Conservation (phyloP, 1,140 invertebrate species). For the Stenopsyche tienmushanensis region DNA sequence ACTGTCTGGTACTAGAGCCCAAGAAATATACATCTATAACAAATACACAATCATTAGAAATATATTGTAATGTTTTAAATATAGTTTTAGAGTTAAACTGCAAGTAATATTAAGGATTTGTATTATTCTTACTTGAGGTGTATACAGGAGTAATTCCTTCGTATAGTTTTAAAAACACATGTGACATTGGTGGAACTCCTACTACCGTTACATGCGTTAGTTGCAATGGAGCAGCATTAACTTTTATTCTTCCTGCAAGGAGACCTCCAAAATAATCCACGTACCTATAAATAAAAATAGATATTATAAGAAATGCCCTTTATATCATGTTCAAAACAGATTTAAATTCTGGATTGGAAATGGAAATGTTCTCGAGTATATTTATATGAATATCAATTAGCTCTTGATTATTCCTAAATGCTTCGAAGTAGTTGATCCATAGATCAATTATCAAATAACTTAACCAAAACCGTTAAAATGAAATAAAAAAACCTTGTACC, state of each 20-base stretch:
- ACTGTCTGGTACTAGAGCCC: constrained; percentile 59
- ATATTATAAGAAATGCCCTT: neutral
- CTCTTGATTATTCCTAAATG: too few species aligned
- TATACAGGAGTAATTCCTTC: constrained; percentile 87
- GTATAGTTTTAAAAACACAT: constrained; percentile 79
- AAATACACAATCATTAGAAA: neutral
- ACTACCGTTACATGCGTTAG: constrained; percentile 84
- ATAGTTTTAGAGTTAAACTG: too few species aligned
- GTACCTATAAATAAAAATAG: constrained; percentile 31
- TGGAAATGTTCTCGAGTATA: neutral
- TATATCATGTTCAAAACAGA: neutral
- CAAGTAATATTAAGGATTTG: neutral
- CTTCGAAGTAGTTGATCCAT: too few species aligned
- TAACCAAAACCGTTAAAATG: too few species aligned
- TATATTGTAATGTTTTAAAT: too few species aligned
- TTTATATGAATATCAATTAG: too few species aligned
- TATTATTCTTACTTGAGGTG: constrained; percentile 64
- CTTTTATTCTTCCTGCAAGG: constrained; percentile 80
- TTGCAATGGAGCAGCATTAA: constrained; percentile 83
- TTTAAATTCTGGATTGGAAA: neutral
- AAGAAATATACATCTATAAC: constrained; percentile 69
- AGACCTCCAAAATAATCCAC: constrained; percentile 88
- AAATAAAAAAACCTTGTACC: constrained; percentile 59
- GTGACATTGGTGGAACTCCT: constrained; percentile 79
- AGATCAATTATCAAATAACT: too few species aligned